These are phyloP conservation scores for Ptychochromis oligacanthus DNA, from an alignment of 2,113 vertebrate genomes.

Conservation along the genomic window DNA sequence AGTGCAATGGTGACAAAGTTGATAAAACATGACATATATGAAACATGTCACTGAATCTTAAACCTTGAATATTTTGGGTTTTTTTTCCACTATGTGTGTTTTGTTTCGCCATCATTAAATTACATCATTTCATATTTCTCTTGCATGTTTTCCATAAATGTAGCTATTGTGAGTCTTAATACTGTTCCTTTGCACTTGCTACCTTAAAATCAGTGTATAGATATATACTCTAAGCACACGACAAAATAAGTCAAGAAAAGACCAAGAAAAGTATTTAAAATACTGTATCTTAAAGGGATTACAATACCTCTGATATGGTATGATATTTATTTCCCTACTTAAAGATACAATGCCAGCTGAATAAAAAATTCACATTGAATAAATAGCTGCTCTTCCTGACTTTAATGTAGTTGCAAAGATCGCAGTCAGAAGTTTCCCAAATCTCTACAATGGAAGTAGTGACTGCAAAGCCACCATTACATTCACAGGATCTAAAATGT, in stretches of 20 bases:
- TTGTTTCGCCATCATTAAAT: not conserved
- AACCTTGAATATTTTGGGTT: not conserved
- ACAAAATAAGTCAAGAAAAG: not conserved
- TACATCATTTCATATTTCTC: not conserved
- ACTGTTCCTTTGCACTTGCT: not conserved
- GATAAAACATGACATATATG: not conserved
- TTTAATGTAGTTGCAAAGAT: not conserved
- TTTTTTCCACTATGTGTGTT: not conserved
- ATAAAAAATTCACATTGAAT: not conserved
- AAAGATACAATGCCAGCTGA: not conserved
- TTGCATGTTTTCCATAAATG: not conserved
- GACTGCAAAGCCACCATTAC: not conserved
- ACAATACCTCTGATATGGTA: not conserved
- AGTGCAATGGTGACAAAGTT: not conserved
- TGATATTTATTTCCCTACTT: not conserved
- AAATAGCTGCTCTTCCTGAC: not conserved
- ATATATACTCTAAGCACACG: not conserved
- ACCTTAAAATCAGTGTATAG: not conserved
- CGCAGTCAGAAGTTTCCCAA: not conserved
- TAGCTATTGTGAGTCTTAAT: not conserved
- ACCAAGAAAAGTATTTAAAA: not conserved
- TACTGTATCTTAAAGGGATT: not conserved
- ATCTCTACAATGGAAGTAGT: not conserved
- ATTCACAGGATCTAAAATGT: not conserved
- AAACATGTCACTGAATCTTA: not conserved